A percentile compares a stretch with the other conserved stretches of the same genome.
These are phyloP conservation scores for Columba janthina DNA, from an alignment of 2,113 vertebrate genomes.

Conservation along the genomic window DNA sequence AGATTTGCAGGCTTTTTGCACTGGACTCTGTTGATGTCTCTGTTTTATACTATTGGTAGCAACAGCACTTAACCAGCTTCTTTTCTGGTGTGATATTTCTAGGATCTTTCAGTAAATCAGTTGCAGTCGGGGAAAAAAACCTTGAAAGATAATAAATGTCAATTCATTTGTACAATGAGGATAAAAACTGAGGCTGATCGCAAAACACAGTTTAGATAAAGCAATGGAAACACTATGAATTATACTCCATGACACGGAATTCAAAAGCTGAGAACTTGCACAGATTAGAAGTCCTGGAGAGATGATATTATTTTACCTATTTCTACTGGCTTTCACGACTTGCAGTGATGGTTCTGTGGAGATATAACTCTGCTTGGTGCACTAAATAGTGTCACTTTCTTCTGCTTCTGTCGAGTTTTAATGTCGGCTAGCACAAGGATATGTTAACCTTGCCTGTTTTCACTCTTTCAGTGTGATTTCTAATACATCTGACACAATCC, in stretches of 20 bases:
- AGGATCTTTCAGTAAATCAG: background rate
- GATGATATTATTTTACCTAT: background rate
- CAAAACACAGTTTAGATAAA: background rate
- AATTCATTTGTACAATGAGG: background rate
- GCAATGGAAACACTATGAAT: background rate
- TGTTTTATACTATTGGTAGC: background rate
- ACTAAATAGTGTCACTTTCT: constrained; percentile 28
- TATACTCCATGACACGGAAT: background rate
- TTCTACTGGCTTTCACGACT: background rate
- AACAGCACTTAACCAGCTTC: background rate
- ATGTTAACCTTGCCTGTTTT: constrained; percentile 53
- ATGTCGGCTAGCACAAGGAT: constrained; percentile 43
- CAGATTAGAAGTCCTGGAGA: background rate
- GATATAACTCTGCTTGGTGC: background rate
- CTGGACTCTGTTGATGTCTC: background rate
- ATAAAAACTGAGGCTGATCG: background rate
- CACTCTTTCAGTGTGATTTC: constrained; percentile 51
- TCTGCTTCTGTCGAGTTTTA: constrained; percentile 35
- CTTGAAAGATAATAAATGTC: background rate
- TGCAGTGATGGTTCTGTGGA: background rate
- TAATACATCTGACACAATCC: constrained; percentile 60
- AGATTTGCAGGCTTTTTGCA: background rate
- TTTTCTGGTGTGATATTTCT: background rate
- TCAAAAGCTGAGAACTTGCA: background rate
- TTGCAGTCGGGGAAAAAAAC: background rate